Evolutionary conservation across 2,888 invertebrate species (phyloP), one percentile per base, ranked within the genome.

Genomic region (Sericinus montela): DNA sequence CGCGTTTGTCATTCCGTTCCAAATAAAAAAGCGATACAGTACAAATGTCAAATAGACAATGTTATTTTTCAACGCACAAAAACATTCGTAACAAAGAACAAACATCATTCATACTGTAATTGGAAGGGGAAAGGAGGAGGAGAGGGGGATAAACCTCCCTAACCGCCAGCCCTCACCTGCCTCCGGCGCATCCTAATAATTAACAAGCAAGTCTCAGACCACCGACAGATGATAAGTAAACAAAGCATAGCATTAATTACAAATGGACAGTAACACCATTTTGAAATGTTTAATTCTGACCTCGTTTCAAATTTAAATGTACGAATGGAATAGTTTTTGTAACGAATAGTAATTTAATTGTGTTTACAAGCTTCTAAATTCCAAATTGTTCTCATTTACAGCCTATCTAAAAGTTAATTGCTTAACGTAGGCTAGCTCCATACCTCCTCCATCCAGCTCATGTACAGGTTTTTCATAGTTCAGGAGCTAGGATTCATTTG

Each of bases 121-220:
- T 34, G 46, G 37, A 19, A 40, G 25, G 32, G 30, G 8, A 29
- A 8, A 25, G 29, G 42, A 5, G 14, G 23, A 41, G 29, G 11
- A 16, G 19, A 23, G 19, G 19, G 30, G 41, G 40, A 39, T 40
- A 46, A 48, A 42, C 48, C 48, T 30, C 42, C 48, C 42, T 46
- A 39, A 45, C 45, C 45, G 38, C 38, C 32, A 36, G 16, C 30
- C n/a, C 34, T 42, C 37, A 42, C 48, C 42, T 32, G 45, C 45
- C 45, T 6, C 32, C n/a, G 47, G 42, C 41, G 41, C 47, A 48
- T 48, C 42, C 48, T 42, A 48, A 42, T 48, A 48, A 48, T 48
- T 48, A 48, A 42, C 48, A 37, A 42, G 36, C 48, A 36, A 28
- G 25, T 14, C 44, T 11, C 36, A 35, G 44, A 44, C 44, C 13